These are phyloP conservation scores for Acanthosoma haemorrhoidale DNA, from an alignment of 2,888 invertebrate species.

Conservation along the genomic window DNA sequence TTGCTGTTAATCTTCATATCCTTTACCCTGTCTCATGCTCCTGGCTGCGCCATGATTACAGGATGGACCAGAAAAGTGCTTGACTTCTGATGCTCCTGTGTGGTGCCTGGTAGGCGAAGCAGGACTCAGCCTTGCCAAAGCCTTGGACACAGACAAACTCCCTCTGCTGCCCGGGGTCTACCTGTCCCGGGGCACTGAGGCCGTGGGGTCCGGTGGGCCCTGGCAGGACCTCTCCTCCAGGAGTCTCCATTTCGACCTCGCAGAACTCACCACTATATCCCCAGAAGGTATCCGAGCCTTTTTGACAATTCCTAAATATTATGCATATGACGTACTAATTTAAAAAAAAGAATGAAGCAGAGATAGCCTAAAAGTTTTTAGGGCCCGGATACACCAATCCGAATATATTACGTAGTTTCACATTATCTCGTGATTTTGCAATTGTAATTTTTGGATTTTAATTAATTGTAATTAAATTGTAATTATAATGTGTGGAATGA, in stretches of 20 bases:
- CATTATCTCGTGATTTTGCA: no score
- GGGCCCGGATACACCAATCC: no score
- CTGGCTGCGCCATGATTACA: background rate
- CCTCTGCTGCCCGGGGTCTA: background rate
- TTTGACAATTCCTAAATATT: no score
- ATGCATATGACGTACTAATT: no score
- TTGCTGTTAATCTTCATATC: no score
- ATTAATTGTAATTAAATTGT: no score
- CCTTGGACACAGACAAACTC: background rate
- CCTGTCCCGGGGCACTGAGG: background rate
- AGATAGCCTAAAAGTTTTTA: no score
- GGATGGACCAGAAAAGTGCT: background rate
- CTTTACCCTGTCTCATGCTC: no score
- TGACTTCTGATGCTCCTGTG: background rate
- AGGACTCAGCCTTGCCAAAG: background rate
- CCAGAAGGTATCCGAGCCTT: slow-evolving; percentile 7
- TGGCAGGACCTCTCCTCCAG: background rate
- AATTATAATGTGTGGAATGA: no score
- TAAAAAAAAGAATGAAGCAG: no score
- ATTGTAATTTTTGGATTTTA: no score
- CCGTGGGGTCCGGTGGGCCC: background rate
- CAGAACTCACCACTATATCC: background rate
- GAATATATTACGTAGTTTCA: no score
- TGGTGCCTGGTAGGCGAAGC: slow-evolving; percentile 24
- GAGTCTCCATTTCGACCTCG: background rate